Base-by-base conservation (phyloP, 2,113 vertebrate genomes). In the Zosterops pallidus region DNA sequence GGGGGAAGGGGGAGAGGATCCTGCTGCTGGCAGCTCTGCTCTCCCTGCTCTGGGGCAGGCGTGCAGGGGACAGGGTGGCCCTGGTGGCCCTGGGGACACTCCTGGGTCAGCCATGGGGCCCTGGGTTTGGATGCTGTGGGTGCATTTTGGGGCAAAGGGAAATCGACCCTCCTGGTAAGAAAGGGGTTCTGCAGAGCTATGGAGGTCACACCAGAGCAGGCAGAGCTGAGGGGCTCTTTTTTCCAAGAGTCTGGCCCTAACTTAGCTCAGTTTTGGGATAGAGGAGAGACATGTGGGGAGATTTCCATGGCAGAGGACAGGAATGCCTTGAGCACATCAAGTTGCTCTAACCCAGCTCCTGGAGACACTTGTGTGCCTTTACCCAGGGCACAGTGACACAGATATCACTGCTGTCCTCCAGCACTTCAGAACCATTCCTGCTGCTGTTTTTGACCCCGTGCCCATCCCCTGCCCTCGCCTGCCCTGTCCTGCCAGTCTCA, bases 81-180 rank as follows among this genome's bases (percentile, higher is more conserved):
- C 39, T 65, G 1, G 0, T 29, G 69, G 50, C 47, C 33, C 44
- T 2, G 9, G 18, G 49, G 86, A 83, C 35, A 4, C 17, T 5
- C 15, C 3, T 1, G 4, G 19, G 8, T 10, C 83, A 60, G 23
- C 44, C 39, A 4, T 0, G 0, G 28, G 21, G 23, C 50, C 4
- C 3, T 0, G 1, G 62, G 44, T 33, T 68, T 4, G 1, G 29
- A 16, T 13, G 60, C 46, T 29, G 24, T 0, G 3, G 44, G 12
- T 20, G 46, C 1, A 0, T 31, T 55, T 37, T n/a, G 70, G 19
- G 28, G 26, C 13, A 35, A 49, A 79, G 81, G 62, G 42, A 67
- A 82, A 68, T 5, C 35, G 4, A 0, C 41, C 16, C 46, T 50
- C 24, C 0, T 0, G 55, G 37, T 17, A 12, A 13, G 15, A 18